Conservation (phyloP, 2,888 invertebrate genomes). For the Diarsia brunnea region DNA sequence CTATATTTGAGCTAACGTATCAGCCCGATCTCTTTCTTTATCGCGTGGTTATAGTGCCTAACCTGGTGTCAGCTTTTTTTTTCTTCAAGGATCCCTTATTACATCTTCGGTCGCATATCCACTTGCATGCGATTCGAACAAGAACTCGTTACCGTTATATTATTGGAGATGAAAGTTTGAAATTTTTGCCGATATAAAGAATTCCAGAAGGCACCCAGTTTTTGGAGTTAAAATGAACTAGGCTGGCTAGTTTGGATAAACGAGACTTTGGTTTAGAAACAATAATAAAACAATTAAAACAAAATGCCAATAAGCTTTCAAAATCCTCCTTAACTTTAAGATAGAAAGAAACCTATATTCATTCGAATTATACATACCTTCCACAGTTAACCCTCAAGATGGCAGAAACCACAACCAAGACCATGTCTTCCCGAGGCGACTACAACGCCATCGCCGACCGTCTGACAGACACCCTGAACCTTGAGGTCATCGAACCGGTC, state of each 20-base stretch:
- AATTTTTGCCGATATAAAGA: no score
- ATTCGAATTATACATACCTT: not conserved
- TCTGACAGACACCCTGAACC: constrained; percentile 94
- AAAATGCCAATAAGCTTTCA: no score
- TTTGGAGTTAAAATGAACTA: no score
- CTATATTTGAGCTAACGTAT: not conserved
- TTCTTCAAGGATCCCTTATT: not conserved
- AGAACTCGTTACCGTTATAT: no score
- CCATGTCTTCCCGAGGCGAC: constrained; percentile 91
- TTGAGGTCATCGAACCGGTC: constrained; percentile 95
- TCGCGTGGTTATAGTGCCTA: no score
- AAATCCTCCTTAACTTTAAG: no score
- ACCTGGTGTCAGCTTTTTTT: no score
- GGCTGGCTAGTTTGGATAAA: not conserved
- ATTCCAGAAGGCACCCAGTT: no score
- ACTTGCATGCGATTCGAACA: no score
- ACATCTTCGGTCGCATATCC: not conserved
- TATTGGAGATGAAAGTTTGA: no score
- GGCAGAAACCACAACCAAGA: constrained; percentile 92
- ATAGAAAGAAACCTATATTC: no score
- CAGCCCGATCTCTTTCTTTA: not conserved
- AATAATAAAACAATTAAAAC: not conserved
- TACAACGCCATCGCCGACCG: constrained; percentile 94
- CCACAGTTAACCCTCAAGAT: constrained; percentile 93
- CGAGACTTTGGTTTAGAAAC: not conserved